Percentiles rank a stretch among this genome's conserved stretches.
phyloP scores from a whole-genome alignment of 2,888 invertebrate genomes.

The Glyphotaelius pellucidus region DNA sequence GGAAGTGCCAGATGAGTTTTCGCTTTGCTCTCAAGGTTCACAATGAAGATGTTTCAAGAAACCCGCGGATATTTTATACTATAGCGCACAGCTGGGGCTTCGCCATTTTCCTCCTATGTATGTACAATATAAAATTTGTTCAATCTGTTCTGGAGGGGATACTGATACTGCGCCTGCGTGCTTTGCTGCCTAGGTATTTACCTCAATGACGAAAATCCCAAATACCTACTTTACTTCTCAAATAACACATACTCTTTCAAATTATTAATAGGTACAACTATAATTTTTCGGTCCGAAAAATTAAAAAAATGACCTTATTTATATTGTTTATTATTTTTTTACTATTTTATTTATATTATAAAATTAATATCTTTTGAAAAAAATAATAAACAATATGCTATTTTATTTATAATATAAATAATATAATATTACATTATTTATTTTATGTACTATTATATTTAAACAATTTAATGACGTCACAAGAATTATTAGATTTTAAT shows the following conservation, averaged over 20 bases:
- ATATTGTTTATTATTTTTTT: too few species aligned
- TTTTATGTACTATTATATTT: not conserved
- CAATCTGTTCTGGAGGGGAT: not conserved
- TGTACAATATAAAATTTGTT: not conserved
- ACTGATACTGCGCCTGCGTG: not conserved
- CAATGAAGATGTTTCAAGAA: constrained; percentile 60
- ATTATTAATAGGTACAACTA: not conserved
- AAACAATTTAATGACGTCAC: not conserved
- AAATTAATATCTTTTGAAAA: too few species aligned
- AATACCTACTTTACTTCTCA: not conserved
- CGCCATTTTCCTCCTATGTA: constrained; percentile 48
- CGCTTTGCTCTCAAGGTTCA: constrained; percentile 51
- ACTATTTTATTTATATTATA: too few species aligned
- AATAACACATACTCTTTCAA: not conserved
- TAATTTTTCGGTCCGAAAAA: not conserved
- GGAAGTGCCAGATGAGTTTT: constrained; percentile 56
- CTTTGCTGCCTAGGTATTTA: not conserved
- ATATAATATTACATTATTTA: too few species aligned
- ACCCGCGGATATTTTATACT: constrained; percentile 55
- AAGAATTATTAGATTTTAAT: not conserved
- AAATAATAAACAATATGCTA: too few species aligned
- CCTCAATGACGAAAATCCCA: not conserved
- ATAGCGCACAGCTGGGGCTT: not conserved
- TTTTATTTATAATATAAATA: too few species aligned
- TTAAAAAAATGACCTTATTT: too few species aligned